Conservation (phyloP, 2,797 vertebrate genomes). For the Lindbergichthys nudifrons region DNA sequence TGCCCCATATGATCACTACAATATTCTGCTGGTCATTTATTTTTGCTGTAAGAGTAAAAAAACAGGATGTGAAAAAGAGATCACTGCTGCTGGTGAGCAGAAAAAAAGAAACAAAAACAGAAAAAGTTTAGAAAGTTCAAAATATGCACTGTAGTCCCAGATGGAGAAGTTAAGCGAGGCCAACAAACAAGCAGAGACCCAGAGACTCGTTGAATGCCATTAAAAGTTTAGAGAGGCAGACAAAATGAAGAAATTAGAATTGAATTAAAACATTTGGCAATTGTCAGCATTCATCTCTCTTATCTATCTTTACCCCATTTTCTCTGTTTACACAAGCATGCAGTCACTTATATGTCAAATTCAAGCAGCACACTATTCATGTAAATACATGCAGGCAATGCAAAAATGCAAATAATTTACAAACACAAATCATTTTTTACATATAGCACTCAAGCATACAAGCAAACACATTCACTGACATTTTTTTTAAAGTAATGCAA, state of each 20-base stretch:
- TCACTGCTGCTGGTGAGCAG: not conserved
- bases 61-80: not conserved
- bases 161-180: conserved; percentile 25
- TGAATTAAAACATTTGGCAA: conserved; percentile 71
- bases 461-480: not conserved
- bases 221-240: conserved; percentile 63
- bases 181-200: conserved; percentile 34
- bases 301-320: conserved; percentile 24
- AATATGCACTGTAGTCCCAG: conserved; percentile 19
- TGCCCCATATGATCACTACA: not conserved
- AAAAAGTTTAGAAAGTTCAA: conserved; percentile 28
- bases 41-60: not conserved
- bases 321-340: conserved; percentile 16
- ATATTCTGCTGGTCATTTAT: not conserved
- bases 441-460: not conserved
- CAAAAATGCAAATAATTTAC: conserved; percentile 25
- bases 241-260: conserved; percentile 65
- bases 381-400: conserved; percentile 9
- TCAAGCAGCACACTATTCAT: conserved; percentile 10
- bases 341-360: conserved; percentile 16
- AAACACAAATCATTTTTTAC: not conserved
- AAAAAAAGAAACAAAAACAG: not conserved
- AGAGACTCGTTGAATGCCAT: conserved; percentile 41
- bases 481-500: not conserved
- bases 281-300: conserved; percentile 53